Evolutionary conservation across 2,888 invertebrate species (phyloP).

Genomic region (Acleris emargana): DNA sequence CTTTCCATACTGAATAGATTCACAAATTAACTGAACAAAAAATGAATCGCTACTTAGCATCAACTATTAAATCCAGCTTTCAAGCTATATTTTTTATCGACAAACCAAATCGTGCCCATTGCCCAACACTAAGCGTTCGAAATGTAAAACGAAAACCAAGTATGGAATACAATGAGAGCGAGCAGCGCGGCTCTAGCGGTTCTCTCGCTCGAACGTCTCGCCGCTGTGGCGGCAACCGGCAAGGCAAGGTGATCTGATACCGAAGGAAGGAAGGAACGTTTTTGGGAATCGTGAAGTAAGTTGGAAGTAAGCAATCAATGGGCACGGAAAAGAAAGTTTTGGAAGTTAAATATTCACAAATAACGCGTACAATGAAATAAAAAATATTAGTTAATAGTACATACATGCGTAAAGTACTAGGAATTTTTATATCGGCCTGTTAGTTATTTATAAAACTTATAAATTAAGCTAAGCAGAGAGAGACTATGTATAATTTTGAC

Average conservation of each 20-base stretch:
- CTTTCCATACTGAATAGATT: too few species aligned
- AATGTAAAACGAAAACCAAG: conserved; percentile 82
- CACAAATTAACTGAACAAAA: too few species aligned
- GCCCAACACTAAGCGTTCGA: conserved; percentile 58
- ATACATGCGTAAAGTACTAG: too few species aligned
- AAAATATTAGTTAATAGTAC: too few species aligned
- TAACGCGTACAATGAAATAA: too few species aligned
- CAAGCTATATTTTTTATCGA: conserved; percentile 40
- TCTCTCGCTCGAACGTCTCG: conserved; percentile 59
- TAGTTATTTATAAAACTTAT: too few species aligned
- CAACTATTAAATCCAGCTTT: too few species aligned
- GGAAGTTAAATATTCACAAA: neutral
- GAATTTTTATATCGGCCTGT: too few species aligned
- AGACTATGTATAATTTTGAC: too few species aligned
- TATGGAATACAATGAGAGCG: conserved; percentile 77
- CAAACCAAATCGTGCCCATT: conserved; percentile 35
- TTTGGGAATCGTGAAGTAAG: conserved; percentile 42
- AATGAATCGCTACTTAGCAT: too few species aligned
- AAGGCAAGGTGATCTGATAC: conserved; percentile 40
- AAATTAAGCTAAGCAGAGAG: too few species aligned
- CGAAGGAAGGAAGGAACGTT: conserved; percentile 47
- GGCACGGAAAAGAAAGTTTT: conserved; percentile 22
- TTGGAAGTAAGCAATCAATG: conserved; percentile 36
- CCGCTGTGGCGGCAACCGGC: conserved; percentile 60
- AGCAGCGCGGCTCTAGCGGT: conserved; percentile 50